Evolutionary conservation across 2,888 invertebrate species (phyloP).

Genomic region (Panzeria rudis): DNA sequence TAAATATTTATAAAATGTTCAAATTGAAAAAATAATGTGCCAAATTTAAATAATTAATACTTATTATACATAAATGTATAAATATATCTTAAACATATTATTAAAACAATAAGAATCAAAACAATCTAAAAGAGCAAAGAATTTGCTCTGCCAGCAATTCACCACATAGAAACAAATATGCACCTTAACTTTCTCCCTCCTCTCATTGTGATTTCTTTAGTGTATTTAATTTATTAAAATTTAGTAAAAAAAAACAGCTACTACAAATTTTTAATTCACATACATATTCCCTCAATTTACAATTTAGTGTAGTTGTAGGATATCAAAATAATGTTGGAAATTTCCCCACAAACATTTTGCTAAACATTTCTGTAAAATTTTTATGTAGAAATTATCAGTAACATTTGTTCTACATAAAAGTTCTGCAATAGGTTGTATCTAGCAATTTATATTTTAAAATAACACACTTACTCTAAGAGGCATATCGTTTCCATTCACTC

Average conservation of each 20-base stretch:
- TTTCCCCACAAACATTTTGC: too few species aligned
- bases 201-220: conserved; percentile 21
- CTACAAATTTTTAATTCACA: neutral
- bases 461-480: too few species aligned
- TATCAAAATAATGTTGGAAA: too few species aligned
- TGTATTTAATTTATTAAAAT: neutral
- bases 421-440: too few species aligned
- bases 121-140: neutral
- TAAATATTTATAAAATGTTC: conserved; percentile 61
- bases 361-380: too few species aligned
- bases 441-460: too few species aligned
- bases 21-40: conserved; percentile 70
- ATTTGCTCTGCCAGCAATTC: neutral
- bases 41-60: conserved; percentile 65
- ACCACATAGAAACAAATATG: conserved; percentile 5
- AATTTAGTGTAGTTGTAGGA: neutral
- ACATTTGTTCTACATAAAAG: too few species aligned
- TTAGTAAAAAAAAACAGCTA: too few species aligned
- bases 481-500: too few species aligned
- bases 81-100: conserved; percentile 25
- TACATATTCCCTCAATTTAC: neutral
- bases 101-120: neutral
- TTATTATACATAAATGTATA: conserved; percentile 24
- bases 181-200: conserved; percentile 37
- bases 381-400: too few species aligned